Base-by-base conservation (phyloP, 2,888 invertebrate species). In the Tupiocoris notatus region DNA sequence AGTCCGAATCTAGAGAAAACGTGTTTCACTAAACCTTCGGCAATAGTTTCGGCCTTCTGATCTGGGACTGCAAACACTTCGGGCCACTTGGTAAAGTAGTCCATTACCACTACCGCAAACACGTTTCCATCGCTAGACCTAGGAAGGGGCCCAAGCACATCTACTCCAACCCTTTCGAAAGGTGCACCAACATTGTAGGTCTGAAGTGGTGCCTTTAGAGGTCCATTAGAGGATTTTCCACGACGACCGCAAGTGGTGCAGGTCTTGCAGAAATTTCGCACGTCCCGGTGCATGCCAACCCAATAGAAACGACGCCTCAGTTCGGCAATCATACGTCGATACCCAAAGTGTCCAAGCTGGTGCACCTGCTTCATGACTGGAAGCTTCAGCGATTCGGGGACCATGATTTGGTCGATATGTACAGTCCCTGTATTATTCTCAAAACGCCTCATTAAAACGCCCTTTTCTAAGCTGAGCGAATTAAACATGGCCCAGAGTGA, bases 21-120 rank as follows among this genome's bases (percentile, higher is more conserved):
- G 20, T 81, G 39, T 9, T 76, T 75, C 6, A 81, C 79, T 16
- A 82, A 74, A 9, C 63, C 77, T 24, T 78, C 67, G 0, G 83
- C 82, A 3, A 83, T 79, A 0, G 83, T 82, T 7, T 77, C 77
- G 0, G 83, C 80, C 61, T 80, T 81, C 17, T 82, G 81, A 54
- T 83, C 81, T 0, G 81, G 81, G n/a, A 83, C 63, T 1, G 83
- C 80, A 21, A 81, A 80, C 9, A 78, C 80, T 76, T 82, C 81
- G 0, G 79, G 78, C 81, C 81, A 82, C 54, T 81, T 80, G 9
- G 78, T 81, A 21, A 82, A 81, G 54, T 81, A 81, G 58, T 79
- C 79, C 7, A 78, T 79, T 1, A 79, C 79, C 0, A 81, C 81
- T 22, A 82, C 39, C 0, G 81, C 71, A 70, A 80, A 82, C 20